A percentile compares a stretch with the other conserved stretches of the same genome.
These are phyloP conservation scores for Myocastor coypus DNA, from an alignment of 2,113 vertebrate species.

Conservation along the genomic window DNA sequence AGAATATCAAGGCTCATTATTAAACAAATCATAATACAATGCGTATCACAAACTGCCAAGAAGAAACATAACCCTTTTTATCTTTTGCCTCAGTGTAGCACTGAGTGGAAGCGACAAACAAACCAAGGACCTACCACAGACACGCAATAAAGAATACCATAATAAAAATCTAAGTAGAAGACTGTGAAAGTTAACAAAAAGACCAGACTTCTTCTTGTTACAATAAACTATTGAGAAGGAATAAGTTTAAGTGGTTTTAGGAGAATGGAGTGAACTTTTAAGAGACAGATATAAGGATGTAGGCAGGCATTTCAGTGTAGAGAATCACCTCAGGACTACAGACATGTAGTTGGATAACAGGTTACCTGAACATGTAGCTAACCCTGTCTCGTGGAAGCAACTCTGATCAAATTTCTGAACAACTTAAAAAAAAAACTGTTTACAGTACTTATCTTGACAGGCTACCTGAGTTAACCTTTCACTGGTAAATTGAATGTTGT, in stretches of 20 bases:
- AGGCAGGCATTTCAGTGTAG: neutral
- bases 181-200: neutral
- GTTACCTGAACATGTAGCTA: neutral
- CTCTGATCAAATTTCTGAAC: neutral
- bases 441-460: neutral
- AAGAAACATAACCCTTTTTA: neutral
- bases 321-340: neutral
- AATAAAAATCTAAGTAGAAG: conserved; percentile 13
- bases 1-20: neutral
- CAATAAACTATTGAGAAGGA: neutral
- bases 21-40: neutral
- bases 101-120: neutral
- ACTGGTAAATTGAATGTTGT: conserved; percentile 14
- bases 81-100: neutral
- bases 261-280: conserved; percentile 18
- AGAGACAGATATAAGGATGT: neutral
- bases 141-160: neutral
- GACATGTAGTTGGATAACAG: neutral
- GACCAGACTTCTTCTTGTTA: neutral
- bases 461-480: neutral
- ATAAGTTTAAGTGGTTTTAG: neutral
- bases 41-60: neutral
- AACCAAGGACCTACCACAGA: neutral
- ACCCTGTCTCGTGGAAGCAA: neutral
- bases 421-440: neutral